Conservation (phyloP, 2,113 vertebrate species). For the Xenotilapia leptura region DNA sequence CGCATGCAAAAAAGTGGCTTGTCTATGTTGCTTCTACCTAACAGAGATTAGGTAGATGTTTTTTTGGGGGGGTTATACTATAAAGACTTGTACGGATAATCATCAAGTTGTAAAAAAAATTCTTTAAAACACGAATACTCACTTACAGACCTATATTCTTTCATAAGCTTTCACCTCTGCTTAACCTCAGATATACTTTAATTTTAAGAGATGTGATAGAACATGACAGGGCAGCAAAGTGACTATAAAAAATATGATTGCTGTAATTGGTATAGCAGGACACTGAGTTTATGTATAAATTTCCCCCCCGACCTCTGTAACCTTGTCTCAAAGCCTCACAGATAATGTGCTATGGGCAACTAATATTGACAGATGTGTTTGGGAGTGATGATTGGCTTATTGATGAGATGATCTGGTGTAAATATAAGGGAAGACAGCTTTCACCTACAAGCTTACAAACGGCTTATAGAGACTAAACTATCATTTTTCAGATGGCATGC, state of each 20-base stretch:
- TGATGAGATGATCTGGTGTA: not conserved
- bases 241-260: constrained; percentile 20
- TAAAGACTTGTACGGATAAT: not conserved
- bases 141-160: not conserved
- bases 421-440: not conserved
- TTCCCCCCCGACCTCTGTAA: constrained; percentile 3
- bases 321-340: not conserved
- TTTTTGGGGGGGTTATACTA: not conserved
- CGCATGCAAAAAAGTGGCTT: not conserved
- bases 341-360: not conserved
- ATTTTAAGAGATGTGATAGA: constrained; percentile 8
- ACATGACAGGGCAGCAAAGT: not conserved
- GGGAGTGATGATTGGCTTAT: constrained; percentile 1
- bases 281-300: not conserved
- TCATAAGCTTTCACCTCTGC: not conserved
- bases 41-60: not conserved
- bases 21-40: not conserved
- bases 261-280: constrained; percentile 10
- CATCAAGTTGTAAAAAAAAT: not conserved
- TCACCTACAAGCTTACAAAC: not conserved
- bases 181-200: not conserved
- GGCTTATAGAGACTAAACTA: not conserved
- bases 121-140: not conserved
- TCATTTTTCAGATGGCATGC: not conserved
- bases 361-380: constrained; percentile 33